Evolutionary conservation across 2,797 vertebrate genomes (phyloP), one percentile per base, ranked within the genome.

Genomic region (Rhinella marina): DNA sequence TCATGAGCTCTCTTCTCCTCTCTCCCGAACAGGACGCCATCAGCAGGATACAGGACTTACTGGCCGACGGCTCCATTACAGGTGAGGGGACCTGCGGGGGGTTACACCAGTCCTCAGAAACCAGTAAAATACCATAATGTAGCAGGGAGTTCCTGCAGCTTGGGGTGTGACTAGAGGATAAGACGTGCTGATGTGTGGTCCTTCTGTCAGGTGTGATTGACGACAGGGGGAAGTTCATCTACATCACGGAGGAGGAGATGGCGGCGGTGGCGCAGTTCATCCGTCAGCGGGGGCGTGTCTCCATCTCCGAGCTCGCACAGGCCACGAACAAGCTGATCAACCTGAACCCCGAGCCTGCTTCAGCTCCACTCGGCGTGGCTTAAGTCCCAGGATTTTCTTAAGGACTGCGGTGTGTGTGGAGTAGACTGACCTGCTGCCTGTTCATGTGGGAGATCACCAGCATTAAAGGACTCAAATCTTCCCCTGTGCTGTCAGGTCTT

Each of bases 211-310:
- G 98, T 88, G 98, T 99, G 89, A 98, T 99, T 1, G 98, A 99
- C 13, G 98, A 99, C 95, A 92, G 98, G 91, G 98, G 98, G 11
- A 99, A 99, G 94, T 99, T 99, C 81, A 99, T 99, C 95, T 99
- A 96, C 93, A 98, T 99, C 94, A 99, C 97, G 0, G 95, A 96
- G 0, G 94, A 97, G 78, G 98, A 99, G 92, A 92, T 99, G 95
- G 92, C 95, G 1, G 96, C 97, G 0, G 96, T 99, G 92, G 97
- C 97, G 75, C 95, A 93, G 84, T 99, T 96, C 90, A 97, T 99
- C 93, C 95, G 92, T 62, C 96, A 96, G 93, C 94, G 97, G 86
- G 98, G 98, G 25, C 92, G 98, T 2, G 95, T 99, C 19, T 99
- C 98, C 92, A 98, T 99, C 61, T 89, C 96, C 0, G 98, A 99